A percentile compares a stretch with the other conserved stretches of the same genome.
These are phyloP conservation scores for Periplaneta americana DNA, from an alignment of 1,140 invertebrate genomes.

Conservation along the genomic window DNA sequence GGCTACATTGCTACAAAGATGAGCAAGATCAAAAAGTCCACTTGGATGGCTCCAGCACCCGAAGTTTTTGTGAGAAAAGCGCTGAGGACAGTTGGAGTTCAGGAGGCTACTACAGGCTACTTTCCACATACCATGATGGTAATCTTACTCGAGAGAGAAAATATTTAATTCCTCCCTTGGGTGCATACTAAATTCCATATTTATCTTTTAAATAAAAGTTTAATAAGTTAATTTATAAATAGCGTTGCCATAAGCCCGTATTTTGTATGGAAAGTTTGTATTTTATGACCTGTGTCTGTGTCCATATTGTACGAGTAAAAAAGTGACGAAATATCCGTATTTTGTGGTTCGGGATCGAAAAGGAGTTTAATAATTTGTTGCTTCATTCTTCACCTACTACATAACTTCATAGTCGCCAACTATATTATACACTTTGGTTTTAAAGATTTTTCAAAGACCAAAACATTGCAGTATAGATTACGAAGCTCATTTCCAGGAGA, in stretches of 20 bases:
- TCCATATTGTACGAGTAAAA: too few relatives aligned
- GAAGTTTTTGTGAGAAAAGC: slow-evolving; percentile 70
- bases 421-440: too few relatives aligned
- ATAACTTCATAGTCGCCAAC: too few relatives aligned
- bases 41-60: slow-evolving; percentile 73
- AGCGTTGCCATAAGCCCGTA: background rate
- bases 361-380: too few relatives aligned
- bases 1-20: slow-evolving; percentile 92
- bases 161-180: background rate
- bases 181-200: background rate
- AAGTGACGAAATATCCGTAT: background rate
- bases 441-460: too few relatives aligned
- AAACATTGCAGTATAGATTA: too few relatives aligned
- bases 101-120: slow-evolving; percentile 70
- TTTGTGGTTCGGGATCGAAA: too few relatives aligned
- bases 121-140: slow-evolving; percentile 65
- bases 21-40: slow-evolving; percentile 77
- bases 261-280: background rate
- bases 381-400: too few relatives aligned
- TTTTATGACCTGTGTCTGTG: background rate
- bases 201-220: background rate
- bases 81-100: slow-evolving; percentile 69
- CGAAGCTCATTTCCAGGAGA: too few relatives aligned
- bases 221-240: background rate
- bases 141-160: slow-evolving; percentile 21